These are phyloP conservation scores for Diplogasteroides magnus DNA, from an alignment of 1,140 invertebrate genomes.

Conservation along the genomic window DNA sequence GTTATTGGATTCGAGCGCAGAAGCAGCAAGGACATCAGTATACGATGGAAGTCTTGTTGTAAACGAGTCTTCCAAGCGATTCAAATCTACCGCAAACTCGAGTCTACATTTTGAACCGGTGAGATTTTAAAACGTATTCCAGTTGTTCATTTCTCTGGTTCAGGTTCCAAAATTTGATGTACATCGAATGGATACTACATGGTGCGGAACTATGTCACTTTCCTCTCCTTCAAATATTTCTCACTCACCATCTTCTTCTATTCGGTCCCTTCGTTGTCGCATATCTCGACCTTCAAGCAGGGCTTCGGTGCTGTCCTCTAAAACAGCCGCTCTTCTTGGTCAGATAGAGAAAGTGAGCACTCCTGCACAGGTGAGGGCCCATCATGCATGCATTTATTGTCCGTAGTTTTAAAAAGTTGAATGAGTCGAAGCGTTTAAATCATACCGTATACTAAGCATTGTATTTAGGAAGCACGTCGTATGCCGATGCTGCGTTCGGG, in stretches of 20 bases:
- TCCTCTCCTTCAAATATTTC: not conserved
- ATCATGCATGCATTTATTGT: not conserved
- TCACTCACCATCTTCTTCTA: slow-evolving; percentile 10
- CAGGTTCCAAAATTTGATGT: not conserved
- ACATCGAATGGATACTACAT: slow-evolving; percentile 2
- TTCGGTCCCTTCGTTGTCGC: slow-evolving; percentile 13
- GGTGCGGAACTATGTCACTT: slow-evolving; percentile 3
- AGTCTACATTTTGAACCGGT: slow-evolving; percentile 4
- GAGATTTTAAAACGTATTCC: not conserved
- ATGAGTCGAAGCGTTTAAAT: too few species aligned
- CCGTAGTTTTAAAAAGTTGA: not conserved
- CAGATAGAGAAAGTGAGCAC: slow-evolving; percentile 14
- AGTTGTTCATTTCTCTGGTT: slow-evolving; percentile 1
- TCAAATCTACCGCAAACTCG: not conserved
- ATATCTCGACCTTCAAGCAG: slow-evolving; percentile 11
- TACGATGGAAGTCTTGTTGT: not conserved
- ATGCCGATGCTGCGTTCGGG: slow-evolving; percentile 15
- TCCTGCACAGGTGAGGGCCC: slow-evolving; percentile 12
- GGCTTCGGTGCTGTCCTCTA: slow-evolving; percentile 9
- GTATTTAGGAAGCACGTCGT: slow-evolving; percentile 8
- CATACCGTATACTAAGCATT: too few species aligned
- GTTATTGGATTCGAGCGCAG: too few species aligned
- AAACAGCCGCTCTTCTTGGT: slow-evolving; percentile 15
- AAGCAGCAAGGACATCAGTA: too few species aligned
- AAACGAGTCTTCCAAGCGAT: not conserved